A percentile compares a stretch with the other conserved stretches of the same genome.
phyloP scores from a whole-genome alignment of 2,113 vertebrate species.

The Rhynchopsitta pachyrhyncha region DNA sequence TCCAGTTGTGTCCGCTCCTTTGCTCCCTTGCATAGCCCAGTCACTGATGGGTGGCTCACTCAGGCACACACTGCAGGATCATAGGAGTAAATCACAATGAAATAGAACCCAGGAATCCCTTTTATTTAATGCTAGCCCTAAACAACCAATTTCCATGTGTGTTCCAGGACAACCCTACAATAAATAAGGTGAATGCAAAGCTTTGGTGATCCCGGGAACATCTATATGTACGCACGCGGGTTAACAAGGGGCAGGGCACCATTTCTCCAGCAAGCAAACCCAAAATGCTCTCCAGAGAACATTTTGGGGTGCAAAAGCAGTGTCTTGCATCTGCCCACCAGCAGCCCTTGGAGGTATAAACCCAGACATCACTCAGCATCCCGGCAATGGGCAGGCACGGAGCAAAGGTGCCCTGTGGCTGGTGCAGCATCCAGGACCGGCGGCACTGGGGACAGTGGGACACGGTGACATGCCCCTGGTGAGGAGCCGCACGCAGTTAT shows the following conservation, averaged over 20 bases:
- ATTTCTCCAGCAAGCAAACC: background rate
- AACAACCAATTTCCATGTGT: background rate
- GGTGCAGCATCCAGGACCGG: background rate
- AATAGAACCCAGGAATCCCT: background rate
- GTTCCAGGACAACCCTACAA: background rate
- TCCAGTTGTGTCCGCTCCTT: background rate
- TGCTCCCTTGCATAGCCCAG: background rate
- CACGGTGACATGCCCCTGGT: background rate
- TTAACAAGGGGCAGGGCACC: background rate
- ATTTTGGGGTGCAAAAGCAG: background rate
- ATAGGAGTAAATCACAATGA: background rate
- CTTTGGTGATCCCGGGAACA: rapidly evolving
- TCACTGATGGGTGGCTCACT: background rate
- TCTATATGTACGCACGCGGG: rapidly evolving
- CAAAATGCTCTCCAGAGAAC: background rate
- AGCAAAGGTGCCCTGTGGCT: background rate
- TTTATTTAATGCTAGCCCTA: background rate
- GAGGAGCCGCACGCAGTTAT: background rate
- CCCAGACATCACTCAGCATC: background rate
- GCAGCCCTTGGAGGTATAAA: background rate
- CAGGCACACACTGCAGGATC: background rate
- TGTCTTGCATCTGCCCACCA: background rate
- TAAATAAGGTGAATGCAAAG: background rate
- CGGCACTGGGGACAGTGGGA: background rate
- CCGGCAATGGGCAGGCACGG: rapidly evolving